A percentile compares a stretch with the other conserved stretches of the same genome.
phyloP scores from a whole-genome alignment of 2,797 vertebrate species.

The Parauchenoglanis ngamensis region DNA sequence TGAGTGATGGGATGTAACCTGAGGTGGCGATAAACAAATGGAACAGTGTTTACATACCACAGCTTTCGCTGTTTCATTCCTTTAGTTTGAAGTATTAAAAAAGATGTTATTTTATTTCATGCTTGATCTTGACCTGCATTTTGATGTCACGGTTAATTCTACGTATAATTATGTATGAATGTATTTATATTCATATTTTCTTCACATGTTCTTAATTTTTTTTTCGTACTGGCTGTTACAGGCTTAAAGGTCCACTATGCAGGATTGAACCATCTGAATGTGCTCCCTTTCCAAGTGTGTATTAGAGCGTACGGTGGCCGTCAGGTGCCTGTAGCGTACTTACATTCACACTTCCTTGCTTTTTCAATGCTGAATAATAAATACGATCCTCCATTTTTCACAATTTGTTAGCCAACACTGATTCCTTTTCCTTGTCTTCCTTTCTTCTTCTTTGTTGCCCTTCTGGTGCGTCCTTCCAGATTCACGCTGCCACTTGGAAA shows the following conservation, averaged over 20 bases:
- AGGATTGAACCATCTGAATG: too few species aligned
- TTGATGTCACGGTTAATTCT: not conserved
- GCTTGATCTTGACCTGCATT: slow-evolving; percentile 1
- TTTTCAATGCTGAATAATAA: too few species aligned
- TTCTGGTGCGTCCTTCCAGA: too few species aligned
- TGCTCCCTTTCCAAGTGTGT: too few species aligned
- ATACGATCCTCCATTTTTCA: too few species aligned
- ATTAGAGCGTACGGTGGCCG: too few species aligned
- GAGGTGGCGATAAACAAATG: not conserved
- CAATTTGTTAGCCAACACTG: too few species aligned
- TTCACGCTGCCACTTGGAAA: too few species aligned
- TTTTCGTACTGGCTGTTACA: not conserved
- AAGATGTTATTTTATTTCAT: not conserved
- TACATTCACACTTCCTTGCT: too few species aligned
- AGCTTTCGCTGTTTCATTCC: not conserved
- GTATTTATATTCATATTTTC: not conserved
- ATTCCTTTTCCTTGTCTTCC: too few species aligned
- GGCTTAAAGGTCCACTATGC: not conserved
- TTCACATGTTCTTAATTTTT: not conserved
- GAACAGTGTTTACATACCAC: not conserved
- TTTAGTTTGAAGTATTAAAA: not conserved
- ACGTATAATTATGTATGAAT: not conserved
- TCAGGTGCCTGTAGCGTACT: too few species aligned
- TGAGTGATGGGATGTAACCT: not conserved
- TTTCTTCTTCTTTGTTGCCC: too few species aligned